phyloP scores from a whole-genome alignment of 2,113 vertebrate species.

The Pelodiscus sinensis region DNA sequence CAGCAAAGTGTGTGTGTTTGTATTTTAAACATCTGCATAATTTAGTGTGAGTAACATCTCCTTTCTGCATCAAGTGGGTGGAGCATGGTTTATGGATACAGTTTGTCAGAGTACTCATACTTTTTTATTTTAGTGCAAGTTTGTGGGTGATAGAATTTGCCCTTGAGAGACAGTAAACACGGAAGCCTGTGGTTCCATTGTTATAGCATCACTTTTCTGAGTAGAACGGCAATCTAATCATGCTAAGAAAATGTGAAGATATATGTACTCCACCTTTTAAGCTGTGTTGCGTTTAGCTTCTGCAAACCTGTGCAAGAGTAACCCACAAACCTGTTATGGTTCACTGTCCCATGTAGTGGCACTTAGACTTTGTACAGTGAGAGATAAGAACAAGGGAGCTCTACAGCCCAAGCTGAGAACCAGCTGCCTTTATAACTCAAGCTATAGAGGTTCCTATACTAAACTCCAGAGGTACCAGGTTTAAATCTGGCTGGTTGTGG shows the following conservation, averaged over 20 bases:
- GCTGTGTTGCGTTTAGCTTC: neutral
- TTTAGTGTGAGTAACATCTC: neutral
- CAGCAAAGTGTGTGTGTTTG: neutral
- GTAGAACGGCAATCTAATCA: neutral
- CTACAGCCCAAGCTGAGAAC: too few relatives aligned
- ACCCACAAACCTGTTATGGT: too few relatives aligned
- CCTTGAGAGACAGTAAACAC: fast-evolving
- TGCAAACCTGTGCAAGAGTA: neutral
- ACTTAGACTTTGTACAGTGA: too few relatives aligned
- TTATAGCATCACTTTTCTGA: neutral
- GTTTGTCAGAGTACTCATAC: neutral
- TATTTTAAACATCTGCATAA: neutral
- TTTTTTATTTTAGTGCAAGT: neutral
- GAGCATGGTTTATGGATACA: neutral
- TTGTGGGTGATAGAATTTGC: neutral
- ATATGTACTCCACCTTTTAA: neutral
- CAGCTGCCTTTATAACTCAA: too few relatives aligned
- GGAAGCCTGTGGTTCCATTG: neutral
- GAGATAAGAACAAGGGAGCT: too few relatives aligned
- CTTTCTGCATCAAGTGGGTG: neutral
- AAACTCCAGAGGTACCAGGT: too few relatives aligned
- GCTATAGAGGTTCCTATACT: too few relatives aligned
- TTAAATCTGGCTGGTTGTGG: too few relatives aligned
- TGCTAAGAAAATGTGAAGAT: neutral
- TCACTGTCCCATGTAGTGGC: too few relatives aligned